phyloP scores from a whole-genome alignment of 2,113 vertebrate genomes.

The Dasyprocta punctata region DNA sequence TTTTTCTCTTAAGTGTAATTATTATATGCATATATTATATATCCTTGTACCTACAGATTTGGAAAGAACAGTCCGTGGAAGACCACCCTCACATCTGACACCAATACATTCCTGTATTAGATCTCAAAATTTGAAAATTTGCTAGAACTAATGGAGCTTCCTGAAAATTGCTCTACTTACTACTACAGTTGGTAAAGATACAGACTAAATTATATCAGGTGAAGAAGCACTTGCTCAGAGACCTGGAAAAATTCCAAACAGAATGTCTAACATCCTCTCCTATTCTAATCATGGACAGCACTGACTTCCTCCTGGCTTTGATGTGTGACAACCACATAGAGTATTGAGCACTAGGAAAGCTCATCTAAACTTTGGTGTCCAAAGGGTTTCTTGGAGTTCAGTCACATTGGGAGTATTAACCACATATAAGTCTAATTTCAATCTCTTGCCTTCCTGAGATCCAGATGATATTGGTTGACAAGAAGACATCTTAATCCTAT shows the following conservation, averaged over 20 bases:
- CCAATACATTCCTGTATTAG: not conserved
- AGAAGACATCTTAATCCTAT: not conserved
- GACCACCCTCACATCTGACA: not conserved
- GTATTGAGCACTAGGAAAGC: not conserved
- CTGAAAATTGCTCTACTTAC: not conserved
- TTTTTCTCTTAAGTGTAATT: not conserved
- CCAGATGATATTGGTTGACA: not conserved
- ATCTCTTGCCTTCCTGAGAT: not conserved
- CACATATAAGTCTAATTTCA: not conserved
- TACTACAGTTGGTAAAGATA: not conserved
- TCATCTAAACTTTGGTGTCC: not conserved
- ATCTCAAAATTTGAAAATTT: not conserved
- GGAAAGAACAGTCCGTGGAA: not conserved
- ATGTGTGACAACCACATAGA: not conserved
- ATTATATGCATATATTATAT: not conserved
- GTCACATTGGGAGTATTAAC: too few relatives aligned
- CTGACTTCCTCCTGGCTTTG: not conserved
- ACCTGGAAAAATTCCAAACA: not conserved
- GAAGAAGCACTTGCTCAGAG: not conserved
- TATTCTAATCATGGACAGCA: not conserved
- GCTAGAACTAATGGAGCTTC: not conserved
- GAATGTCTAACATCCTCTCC: not conserved
- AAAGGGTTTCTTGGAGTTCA: not conserved
- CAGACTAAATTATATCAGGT: not conserved
- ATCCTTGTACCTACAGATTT: not conserved